Base-by-base conservation (phyloP, 2,113 vertebrate genomes). In the Pachypanchax playfairii region DNA sequence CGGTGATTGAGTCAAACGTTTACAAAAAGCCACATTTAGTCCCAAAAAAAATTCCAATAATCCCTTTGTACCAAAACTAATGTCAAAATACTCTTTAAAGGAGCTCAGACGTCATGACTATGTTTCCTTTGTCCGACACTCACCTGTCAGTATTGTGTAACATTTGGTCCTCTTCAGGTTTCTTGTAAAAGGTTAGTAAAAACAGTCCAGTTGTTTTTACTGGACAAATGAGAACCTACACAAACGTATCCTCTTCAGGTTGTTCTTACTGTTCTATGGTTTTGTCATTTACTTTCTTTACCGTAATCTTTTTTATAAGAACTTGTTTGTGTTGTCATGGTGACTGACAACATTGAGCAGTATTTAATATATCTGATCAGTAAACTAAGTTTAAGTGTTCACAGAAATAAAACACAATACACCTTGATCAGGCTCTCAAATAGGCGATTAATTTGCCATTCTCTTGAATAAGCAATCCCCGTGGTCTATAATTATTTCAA, bases 401-500 rank as follows among this genome's bases (percentile, higher is more conserved):
- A 55, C 71, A 38, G 78, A 62, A 79, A 77, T 80, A 77, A 66
- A 85, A 90, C 79, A 91, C 90, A 92, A 92, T 92, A 71, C 83
- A 70, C 69, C 89, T 88, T 92, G 89, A 93, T 93, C 86, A 91
- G 73, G 73, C 64, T 74, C 83, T 82, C 71, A 60, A 70, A 73
- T 65, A 79, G 75, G 73, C 61, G 70, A 87, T 87, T 88, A 79
- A 87, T 88, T 84, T 72, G 79, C 83, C 33, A n/a, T 79, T 83
- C 70, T 87, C 52, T 54, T 80, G 79, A 90, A 92, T 90, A 83
- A 86, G 83, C 80, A 85, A 83, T 88, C 80, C 93, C 92, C 89
- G 50, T 78, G 83, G 90, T 85, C 89, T 75, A 73, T 94, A 95
- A 96, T 97, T 96, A 97, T 96, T 95, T 94, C n/a, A 95, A 93